A percentile compares a stretch with the other conserved stretches of the same genome.
Conservation (phyloP, 2,113 vertebrate species). For the Spizaetus ornatus region DNA sequence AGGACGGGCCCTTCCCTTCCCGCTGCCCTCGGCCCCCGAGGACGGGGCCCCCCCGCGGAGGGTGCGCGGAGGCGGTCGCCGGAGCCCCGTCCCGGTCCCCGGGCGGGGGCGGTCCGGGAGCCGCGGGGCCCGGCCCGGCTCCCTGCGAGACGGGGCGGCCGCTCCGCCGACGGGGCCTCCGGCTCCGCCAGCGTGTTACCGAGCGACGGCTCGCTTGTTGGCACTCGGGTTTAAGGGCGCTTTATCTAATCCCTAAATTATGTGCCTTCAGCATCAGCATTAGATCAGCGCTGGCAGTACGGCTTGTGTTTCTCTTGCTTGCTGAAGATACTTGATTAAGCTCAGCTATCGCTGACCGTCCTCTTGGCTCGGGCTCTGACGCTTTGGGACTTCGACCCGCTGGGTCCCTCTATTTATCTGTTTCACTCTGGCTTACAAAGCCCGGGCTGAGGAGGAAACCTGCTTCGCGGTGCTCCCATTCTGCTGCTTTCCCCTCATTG, state of each 20-base stretch:
- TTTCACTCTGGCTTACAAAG: background rate
- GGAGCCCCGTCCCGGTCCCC: too few relatives aligned
- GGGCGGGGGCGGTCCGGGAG: background rate
- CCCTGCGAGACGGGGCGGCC: background rate
- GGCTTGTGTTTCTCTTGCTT: background rate
- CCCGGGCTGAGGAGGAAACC: background rate
- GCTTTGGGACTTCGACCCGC: background rate
- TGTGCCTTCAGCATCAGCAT: constrained; percentile 14
- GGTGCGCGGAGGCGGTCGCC: too few relatives aligned
- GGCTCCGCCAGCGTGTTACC: background rate
- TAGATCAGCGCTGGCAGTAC: constrained; percentile 28
- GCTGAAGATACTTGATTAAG: constrained; percentile 18
- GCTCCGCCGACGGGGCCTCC: background rate
- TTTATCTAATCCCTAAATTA: constrained; percentile 26
- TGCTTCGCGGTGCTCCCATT: background rate
- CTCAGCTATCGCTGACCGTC: background rate
- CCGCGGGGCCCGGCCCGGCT: background rate
- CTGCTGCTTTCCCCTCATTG: background rate
- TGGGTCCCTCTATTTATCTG: background rate
- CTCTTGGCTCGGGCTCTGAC: constrained; percentile 6
- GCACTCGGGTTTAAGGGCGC: background rate
- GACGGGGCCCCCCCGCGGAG: too few relatives aligned
- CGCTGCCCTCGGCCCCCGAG: too few relatives aligned
- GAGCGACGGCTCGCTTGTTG: background rate
- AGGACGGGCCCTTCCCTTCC: too few relatives aligned